Conservation (phyloP, 1,140 invertebrate genomes). For the Adoxophyes honmai region DNA sequence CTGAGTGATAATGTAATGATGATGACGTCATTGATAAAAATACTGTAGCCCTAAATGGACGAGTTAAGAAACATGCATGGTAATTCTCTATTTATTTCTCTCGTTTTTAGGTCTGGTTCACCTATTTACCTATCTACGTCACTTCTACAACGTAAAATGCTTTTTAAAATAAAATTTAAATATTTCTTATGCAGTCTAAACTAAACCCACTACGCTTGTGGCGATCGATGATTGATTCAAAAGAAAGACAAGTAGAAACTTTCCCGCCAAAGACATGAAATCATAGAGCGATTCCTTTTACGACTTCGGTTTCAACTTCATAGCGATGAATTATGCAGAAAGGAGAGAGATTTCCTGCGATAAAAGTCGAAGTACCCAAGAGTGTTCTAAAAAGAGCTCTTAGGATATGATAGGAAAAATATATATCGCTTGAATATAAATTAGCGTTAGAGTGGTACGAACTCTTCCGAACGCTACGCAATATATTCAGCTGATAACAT, state of each 20-base stretch:
- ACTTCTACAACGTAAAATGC: no score
- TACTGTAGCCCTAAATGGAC: no score
- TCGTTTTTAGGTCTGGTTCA: no score
- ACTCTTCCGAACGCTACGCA: no score
- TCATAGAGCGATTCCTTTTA: conserved; percentile 76
- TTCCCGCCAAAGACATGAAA: conserved; percentile 69
- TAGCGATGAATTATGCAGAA: conserved; percentile 74
- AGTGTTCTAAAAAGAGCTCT: conserved; percentile 60
- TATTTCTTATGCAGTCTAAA: conserved; percentile 14
- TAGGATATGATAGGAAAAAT: conserved; percentile 33
- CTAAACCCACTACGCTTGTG: conserved; percentile 32
- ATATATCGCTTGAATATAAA: conserved; percentile 17
- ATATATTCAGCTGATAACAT: no score
- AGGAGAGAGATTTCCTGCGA: conserved; percentile 71
- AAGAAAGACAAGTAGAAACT: conserved; percentile 68
- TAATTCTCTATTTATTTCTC: no score
- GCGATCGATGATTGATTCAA: conserved; percentile 52
- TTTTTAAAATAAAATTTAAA: not conserved
- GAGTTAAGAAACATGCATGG: no score
- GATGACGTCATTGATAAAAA: no score
- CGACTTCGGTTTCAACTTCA: conserved; percentile 75
- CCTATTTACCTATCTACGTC: no score
- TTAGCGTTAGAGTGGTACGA: conserved; percentile 1
- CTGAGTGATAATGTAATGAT: no score
- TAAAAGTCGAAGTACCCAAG: conserved; percentile 71